These are phyloP conservation scores for Sinodicranocentrus sp. DNA, from an alignment of 2,888 invertebrate genomes.

Conservation along the genomic window DNA sequence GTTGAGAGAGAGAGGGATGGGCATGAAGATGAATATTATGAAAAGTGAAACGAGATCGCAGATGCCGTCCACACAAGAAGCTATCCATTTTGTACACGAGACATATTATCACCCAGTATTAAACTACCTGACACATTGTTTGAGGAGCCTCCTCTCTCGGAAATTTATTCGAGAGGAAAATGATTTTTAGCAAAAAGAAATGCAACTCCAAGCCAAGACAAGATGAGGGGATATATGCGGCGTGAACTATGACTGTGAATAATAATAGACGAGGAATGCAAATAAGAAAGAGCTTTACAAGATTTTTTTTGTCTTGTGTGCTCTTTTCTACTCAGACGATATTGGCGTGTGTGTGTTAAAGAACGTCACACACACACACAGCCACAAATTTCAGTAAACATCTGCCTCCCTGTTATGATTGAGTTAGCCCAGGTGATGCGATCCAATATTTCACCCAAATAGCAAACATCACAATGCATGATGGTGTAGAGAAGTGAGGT, in stretches of 20 bases:
- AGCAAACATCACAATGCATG: slow-evolving; percentile 19
- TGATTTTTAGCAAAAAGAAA: too few relatives aligned
- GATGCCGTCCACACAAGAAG: slow-evolving; percentile 35
- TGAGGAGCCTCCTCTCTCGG: too few relatives aligned
- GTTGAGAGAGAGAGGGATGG: too few relatives aligned
- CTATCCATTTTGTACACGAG: slow-evolving; percentile 24
- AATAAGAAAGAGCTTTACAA: neutral
- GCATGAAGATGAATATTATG: slow-evolving; percentile 31
- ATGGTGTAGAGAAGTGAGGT: neutral
- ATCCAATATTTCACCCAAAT: slow-evolving; percentile 12
- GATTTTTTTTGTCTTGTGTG: neutral
- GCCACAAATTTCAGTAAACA: slow-evolving; percentile 30
- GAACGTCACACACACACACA: too few relatives aligned
- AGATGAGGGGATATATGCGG: too few relatives aligned
- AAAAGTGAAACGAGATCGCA: slow-evolving; percentile 49
- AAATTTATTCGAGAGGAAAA: too few relatives aligned
- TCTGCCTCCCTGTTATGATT: slow-evolving; percentile 58
- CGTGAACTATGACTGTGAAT: slow-evolving; percentile 40
- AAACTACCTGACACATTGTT: slow-evolving; percentile 1
- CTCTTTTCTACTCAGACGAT: too few relatives aligned
- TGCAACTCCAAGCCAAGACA: too few relatives aligned
- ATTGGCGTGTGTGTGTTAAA: slow-evolving; percentile 12
- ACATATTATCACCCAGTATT: neutral
- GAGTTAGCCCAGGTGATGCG: slow-evolving; percentile 59
- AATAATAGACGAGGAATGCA: slow-evolving; percentile 19